Base-by-base conservation (phyloP, 1,140 invertebrate genomes). In the Drosophila leontia region DNA sequence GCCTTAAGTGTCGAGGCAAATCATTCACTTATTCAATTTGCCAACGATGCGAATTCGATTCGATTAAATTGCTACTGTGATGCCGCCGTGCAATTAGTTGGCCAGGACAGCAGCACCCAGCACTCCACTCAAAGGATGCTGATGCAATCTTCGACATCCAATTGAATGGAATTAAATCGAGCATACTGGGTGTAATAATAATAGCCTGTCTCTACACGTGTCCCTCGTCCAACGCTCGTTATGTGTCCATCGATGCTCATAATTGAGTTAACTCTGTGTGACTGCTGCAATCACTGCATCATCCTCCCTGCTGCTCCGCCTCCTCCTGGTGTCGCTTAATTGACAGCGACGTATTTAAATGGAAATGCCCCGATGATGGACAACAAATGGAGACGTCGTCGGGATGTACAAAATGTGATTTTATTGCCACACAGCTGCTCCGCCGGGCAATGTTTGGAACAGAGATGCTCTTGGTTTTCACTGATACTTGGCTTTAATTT, bases 161-260 rank as follows among this genome's bases (percentile, higher is more conserved):
- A 87, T 88, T 87, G 86, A 88, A 88, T 77, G 76, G 67, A 77
- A 87, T 87, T 83, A 88, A 87, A 87, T 87, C 77, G 67, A 50
- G 55, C 77, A 64, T 50, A 65, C 65, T 75, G 58, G 55, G 59
- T 37, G 50, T 41, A 47, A 68, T 75, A 79, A 83, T 71, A 77
- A 78, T 75, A 84, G 63, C 80, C 61, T 59, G 63, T 65, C 59
- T 9, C 53, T 75, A 82, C 80, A 67, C 63, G 79, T 75, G 80
- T 61, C 75, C 53, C 53, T 56, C 72, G 58, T 67, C 67, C 59
- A 69, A 70, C 58, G 78, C 78, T 69, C 62, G 77, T 75, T 80
- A 75, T 67, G 80, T 64, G 80, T 64, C 55, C 80, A 63, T 69
- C 80, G 78, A 80, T 68, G 70, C 68, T 60, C 72, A 78, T 78